Evolutionary conservation across 1,140 invertebrate species (phyloP), one percentile per base, ranked within the genome.

Genomic region (Aphaenogaster ashmeadi): DNA sequence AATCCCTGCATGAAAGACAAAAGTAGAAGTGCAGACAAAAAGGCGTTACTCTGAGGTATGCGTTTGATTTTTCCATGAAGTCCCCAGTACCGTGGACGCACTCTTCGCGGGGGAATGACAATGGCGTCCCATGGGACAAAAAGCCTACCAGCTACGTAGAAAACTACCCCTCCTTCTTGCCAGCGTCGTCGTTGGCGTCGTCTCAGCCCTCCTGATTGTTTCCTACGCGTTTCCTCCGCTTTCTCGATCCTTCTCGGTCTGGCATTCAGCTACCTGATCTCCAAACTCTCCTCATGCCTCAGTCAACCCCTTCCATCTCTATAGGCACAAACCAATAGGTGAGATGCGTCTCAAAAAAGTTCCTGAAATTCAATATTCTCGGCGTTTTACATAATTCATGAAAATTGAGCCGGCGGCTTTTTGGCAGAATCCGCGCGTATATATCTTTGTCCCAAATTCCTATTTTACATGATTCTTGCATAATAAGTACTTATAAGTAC

Each of bases 361-460:
- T 93, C 79, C 90, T 91, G 87, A 89, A 94, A 95, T 94, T 95
- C 93, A 94, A 94, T 95, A 94, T 93, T 87, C 90, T 88, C 92
- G 88, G 93, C 92, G 91, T 93, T 93, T 93, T 95, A 93, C 94
- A 94, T 94, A 94, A 94, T 95, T 95, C 93, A 95, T 95, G 93
- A 94, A 94, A 95, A 94, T 94, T 95, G 92, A 94, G 92, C 93
- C 88, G 79, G 81, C 86, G 91, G 88, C 91, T 91, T 93, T 93
- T 94, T 91, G 88, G 88, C 89, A 77, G 80, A 52, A 87, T 71
- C 69, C 58, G 15, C 79, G 8, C 21, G 5, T 13, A 71, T 11
- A 38, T n/a, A 52, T 58, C 18, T 18, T 52, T 44, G 11, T 58
- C 11, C 36, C 38, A 15, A 72, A 74, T 74, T 60, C 18, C 15